phyloP scores from a whole-genome alignment of 2,113 vertebrate species.

The Cryptoleucopteryx plumbea region DNA sequence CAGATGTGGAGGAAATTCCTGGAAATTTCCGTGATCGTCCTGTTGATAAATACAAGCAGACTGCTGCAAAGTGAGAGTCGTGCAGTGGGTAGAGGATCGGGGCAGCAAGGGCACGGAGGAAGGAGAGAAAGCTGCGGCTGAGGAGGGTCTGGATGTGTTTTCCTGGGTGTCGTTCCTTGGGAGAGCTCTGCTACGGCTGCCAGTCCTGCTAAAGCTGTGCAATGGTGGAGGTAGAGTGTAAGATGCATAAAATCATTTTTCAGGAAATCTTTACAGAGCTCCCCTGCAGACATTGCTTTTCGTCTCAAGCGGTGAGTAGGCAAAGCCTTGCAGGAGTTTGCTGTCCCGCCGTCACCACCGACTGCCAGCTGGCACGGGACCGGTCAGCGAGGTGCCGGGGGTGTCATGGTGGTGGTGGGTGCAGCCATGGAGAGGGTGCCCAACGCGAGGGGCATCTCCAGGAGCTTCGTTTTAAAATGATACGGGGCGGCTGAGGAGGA shows the following conservation, averaged over 20 bases:
- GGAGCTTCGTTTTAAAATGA: neutral
- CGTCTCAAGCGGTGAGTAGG: neutral
- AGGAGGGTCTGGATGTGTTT: neutral
- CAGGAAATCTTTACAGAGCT: neutral
- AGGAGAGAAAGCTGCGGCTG: neutral
- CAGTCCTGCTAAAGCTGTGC: neutral
- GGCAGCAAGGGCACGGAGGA: neutral
- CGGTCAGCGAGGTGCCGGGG: neutral
- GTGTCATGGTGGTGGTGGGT: accelerated
- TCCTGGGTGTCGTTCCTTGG: neutral
- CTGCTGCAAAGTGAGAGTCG: neutral
- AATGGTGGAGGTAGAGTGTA: neutral
- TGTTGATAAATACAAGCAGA: neutral
- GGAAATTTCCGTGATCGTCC: neutral
- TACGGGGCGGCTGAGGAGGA: neutral
- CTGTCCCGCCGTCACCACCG: accelerated
- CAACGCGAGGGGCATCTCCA: neutral
- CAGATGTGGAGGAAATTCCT: neutral
- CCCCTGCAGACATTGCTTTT: neutral
- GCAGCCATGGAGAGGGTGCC: neutral
- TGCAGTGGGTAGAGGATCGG: neutral
- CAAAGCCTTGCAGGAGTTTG: neutral
- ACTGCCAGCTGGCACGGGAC: neutral
- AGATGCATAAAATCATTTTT: neutral
- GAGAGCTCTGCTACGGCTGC: neutral